Base-by-base conservation (phyloP, 2,113 vertebrate species). In the Eupsittula cactorum region DNA sequence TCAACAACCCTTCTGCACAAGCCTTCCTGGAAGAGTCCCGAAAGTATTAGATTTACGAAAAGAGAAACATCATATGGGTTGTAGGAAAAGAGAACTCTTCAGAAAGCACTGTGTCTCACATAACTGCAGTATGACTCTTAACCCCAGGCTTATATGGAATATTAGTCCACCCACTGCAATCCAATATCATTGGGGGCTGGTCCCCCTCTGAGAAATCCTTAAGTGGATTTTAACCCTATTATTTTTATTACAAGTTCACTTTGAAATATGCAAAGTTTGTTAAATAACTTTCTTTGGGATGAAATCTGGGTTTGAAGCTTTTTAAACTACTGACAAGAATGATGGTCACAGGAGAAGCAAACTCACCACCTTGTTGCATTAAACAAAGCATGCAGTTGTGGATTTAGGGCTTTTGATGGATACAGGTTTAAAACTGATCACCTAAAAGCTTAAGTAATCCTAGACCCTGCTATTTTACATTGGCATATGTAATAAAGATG, bases 1-100 rank as follows among this genome's bases (percentile, higher is more conserved):
- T 33, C 41, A 78, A 29, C 20, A 75, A 3, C n/a, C 44, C 46
- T 53, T 49, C 52, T 68, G 50, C 64, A 49, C 2, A 2, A 50
- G 16, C 5, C 3, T 5, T 84, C 24, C 42, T 24, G 23, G 29
- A 13, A 55, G 6, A 88, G 39, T 10, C 60, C 10, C 0, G 0
- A 50, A 86, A 81, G 33, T 42, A 60, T 7, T 28, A 46, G 33
- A 25, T 88, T 49, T 77, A 20, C 27, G 39, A 65, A 62, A 91
- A 86, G n/a, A 80, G 27, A 44, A 42, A 86, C 31, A 37, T 85
- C 9, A 4, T 13, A 57, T 2, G 7, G 3, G 6, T 24, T 74
- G 16, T 17, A 93, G 20, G 59, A 88, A 85, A 71, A 60, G 6
- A 60, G 12, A 55, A 18, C 59, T n/a, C 11, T 75, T 75, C 57